A percentile compares a stretch with the other conserved stretches of the same genome.
These are phyloP conservation scores for Polypterus bichir DNA, from an alignment of 2,113 vertebrate genomes.

Conservation along the genomic window DNA sequence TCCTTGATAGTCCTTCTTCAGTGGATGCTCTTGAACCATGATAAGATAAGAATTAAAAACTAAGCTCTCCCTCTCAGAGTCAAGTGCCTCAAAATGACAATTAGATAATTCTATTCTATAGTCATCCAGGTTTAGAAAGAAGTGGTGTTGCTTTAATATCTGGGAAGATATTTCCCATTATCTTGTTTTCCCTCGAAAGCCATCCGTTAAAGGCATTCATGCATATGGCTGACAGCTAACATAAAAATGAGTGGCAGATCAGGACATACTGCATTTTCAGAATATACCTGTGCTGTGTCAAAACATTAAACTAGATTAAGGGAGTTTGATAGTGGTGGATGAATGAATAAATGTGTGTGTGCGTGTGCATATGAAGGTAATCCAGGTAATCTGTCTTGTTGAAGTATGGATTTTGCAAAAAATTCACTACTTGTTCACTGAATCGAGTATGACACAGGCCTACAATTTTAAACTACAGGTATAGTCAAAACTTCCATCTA, in stretches of 20 bases:
- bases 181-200: background rate
- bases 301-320: background rate
- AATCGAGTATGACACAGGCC: no score
- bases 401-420: no score
- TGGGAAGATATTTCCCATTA: slow-evolving; percentile 1
- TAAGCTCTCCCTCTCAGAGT: slow-evolving; percentile 19
- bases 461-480: no score
- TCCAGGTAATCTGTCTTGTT: no score
- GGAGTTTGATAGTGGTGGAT: no score
- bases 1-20: slow-evolving; percentile 14
- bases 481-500: no score
- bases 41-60: slow-evolving; percentile 26
- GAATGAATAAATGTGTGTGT: no score
- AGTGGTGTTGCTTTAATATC: slow-evolving; percentile 2
- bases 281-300: background rate
- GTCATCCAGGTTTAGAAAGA: background rate
- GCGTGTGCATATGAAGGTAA: no score
- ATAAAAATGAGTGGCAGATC: background rate
- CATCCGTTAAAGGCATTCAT: background rate
- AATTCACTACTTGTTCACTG: no score
- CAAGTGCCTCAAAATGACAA: slow-evolving; percentile 14
- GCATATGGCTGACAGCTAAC: background rate
- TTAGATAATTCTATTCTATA: background rate
- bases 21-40: slow-evolving; percentile 21
- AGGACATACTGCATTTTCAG: background rate